Evolutionary conservation across 2,113 vertebrate genomes (phyloP), one percentile per base, ranked within the genome.

Genomic region (Ascaphus truei): DNA sequence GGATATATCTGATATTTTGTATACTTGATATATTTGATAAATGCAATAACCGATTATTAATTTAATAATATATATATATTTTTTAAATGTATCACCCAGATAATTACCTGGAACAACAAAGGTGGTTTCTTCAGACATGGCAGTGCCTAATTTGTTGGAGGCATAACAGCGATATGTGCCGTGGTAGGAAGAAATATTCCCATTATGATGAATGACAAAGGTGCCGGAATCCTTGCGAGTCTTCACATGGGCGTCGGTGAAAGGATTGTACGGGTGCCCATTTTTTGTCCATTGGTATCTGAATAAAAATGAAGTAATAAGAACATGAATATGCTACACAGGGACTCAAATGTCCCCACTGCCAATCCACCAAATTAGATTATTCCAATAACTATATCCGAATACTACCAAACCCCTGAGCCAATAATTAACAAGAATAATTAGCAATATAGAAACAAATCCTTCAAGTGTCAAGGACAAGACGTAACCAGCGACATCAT

Each of bases 251-350:
- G 90, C 84, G 73, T 98, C 96, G 58, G 88, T 88, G 4, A 75
- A 80, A 10, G 94, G 89, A 87, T 94, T 81, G 8, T 96, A 98
- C 0, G 89, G 85, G 72, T 91, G 89, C 11, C 88, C 95, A 76
- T 98, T 92, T 79, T 92, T 98, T 9, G 86, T 96, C 97, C 97
- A 99, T 6, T 79, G 85, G 79, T 94, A 98, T 72, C 97, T 99
- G 68, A 3, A 67, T 79, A 41, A 75, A 0, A 71, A n/a, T 2
- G n/a, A 48, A 48, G 13, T 6, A 48, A 48, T 11, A 1, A 75
- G 1, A 51, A 1, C 4, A n/a, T n/a, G n/a, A 33, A 15, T 5
- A 2, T 71, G 26, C 43, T 1, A 16, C 23, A 29, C 41, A 4
- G 51, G n/a, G 16, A 1, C 1, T 5, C 7, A 11, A 43, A 47